These are phyloP conservation scores for Rhegmatorhina hoffmannsi DNA, from an alignment of 2,113 vertebrate species.

Conservation along the genomic window DNA sequence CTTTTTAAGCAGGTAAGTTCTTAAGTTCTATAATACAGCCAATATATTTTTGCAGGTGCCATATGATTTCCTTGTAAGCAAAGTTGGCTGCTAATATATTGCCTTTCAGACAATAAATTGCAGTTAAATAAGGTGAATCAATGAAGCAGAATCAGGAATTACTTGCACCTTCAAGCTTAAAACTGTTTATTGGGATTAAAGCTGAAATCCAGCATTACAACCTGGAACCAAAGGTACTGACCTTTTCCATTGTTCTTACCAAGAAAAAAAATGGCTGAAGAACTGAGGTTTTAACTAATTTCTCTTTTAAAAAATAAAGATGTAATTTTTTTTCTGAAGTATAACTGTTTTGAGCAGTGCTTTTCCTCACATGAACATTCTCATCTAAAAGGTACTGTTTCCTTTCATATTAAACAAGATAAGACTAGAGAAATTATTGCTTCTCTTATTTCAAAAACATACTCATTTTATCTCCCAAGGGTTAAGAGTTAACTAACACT, in stretches of 20 bases:
- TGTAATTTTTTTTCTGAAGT: not conserved
- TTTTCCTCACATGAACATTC: constrained; percentile 4
- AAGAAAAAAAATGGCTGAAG: not conserved
- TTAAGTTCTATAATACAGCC: not conserved
- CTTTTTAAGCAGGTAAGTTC: not conserved
- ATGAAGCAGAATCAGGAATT: not conserved
- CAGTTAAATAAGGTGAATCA: not conserved
- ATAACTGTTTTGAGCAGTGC: not conserved
- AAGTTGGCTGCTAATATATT: not conserved
- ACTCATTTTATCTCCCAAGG: not conserved
- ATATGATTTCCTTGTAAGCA: not conserved
- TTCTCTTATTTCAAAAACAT: not conserved
- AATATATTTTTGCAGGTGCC: not conserved
- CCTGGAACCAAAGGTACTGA: not conserved
- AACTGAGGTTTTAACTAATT: not conserved
- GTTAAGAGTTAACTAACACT: constrained; percentile 17
- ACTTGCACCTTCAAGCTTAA: not conserved
- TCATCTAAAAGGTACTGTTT: not conserved
- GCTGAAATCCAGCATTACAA: not conserved
- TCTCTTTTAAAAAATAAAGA: not conserved
- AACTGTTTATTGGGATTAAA: not conserved
- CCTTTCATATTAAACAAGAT: not conserved
- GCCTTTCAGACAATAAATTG: not conserved
- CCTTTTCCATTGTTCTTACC: not conserved
- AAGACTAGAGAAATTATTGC: not conserved